Evolutionary conservation across 2,113 vertebrate genomes (phyloP), one percentile per base, ranked within the genome.

Genomic region (Donacobius atricapilla): DNA sequence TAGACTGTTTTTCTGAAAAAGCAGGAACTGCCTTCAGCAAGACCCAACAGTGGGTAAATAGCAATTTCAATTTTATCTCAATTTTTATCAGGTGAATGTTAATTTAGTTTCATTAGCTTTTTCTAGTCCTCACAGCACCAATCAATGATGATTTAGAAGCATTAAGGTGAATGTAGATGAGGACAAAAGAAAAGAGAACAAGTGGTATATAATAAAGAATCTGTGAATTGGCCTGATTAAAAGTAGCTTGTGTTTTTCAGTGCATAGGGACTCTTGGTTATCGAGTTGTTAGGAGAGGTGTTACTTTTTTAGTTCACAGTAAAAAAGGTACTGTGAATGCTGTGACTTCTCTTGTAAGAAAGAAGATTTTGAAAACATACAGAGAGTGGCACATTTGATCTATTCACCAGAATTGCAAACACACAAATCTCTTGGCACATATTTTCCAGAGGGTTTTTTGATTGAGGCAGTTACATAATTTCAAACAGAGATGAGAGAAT

Each of bases 361-460:
- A 72, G 39, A 80, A 83, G 77, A 76, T 66, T 84, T 94, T 84
- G 83, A 57, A 91, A 87, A 70, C 30, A 73, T 48, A 61, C 9
- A 73, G 42, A 76, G 15, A 89, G 33, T 42, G n/a, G 23, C 40
- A 83, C 60, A 71, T 94, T 84, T 76, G 56, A 93, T 96, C 48
- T 96, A 16, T 87, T 87, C 39, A 93, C 31, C n/a, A 93, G 60
- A 96, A 78, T 2, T 81, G 42, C 78, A 89, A 94, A 72, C 31
- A 75, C 39, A 72, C n/a, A 91, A 47, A 93, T 89, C 65, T 61
- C 72, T 76, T 57, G 40, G 23, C 68, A 93, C 1, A 1, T 80
- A 47, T 89, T 95, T 96, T 95, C 44, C 71, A 78, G 50, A 70
- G 40, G 47, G 20, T 35, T 95, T 96, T 90, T 91, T 93, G 81